These are phyloP conservation scores for Sporophila hypoxantha DNA, from an alignment of 2,113 vertebrate genomes.

Conservation along the genomic window DNA sequence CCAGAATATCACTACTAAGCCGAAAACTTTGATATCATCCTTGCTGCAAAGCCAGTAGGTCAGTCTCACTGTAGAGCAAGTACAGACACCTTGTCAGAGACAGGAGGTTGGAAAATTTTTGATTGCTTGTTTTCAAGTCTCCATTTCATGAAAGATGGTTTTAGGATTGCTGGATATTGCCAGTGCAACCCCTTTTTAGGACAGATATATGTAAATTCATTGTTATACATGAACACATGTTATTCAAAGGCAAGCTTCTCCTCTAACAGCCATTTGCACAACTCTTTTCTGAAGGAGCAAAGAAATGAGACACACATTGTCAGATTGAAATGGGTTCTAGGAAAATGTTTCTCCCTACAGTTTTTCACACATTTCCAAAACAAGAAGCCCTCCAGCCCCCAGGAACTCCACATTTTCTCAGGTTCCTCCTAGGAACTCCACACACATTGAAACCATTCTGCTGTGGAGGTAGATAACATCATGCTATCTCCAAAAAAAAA, in stretches of 20 bases:
- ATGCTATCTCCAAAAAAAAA: not conserved
- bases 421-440: not conserved
- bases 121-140: not conserved
- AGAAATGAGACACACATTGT: not conserved
- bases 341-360: not conserved
- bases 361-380: not conserved
- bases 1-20: not conserved
- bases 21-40: not conserved
- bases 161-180: not conserved
- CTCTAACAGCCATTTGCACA: not conserved
- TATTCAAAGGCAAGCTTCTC: not conserved
- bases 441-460: fast-evolving
- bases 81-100: not conserved
- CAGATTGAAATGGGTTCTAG: not conserved
- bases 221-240: not conserved
- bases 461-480: not conserved
- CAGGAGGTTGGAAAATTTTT: not conserved
- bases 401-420: not conserved
- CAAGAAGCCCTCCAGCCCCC: not conserved
- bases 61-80: not conserved
- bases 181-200: not conserved
- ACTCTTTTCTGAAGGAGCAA: not conserved
- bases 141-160: not conserved
- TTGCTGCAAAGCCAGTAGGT: not conserved
- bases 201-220: not conserved